phyloP scores from a whole-genome alignment of 2,888 invertebrate genomes.

The Pristionchus exspectatus region DNA sequence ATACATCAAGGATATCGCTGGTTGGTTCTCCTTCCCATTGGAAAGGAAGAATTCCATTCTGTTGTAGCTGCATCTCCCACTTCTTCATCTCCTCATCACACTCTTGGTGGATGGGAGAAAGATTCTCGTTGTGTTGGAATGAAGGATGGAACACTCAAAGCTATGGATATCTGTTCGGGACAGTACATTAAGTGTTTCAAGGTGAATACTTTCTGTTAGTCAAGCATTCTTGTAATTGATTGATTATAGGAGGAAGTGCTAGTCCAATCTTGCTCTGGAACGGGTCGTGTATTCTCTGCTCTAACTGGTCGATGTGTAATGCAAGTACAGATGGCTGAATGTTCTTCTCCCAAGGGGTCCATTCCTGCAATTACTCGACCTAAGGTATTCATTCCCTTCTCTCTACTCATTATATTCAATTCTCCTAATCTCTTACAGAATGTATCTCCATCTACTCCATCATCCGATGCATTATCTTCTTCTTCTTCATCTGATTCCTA shows the following conservation, averaged over 20 bases:
- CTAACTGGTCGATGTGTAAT: conserved; percentile 31
- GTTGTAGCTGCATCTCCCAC: not conserved
- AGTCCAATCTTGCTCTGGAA: not conserved
- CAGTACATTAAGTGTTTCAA: conserved; percentile 29
- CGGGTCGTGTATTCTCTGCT: not conserved
- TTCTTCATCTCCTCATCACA: not conserved
- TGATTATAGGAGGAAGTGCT: conserved; percentile 12
- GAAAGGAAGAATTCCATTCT: not conserved
- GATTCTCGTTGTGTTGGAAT: conserved; percentile 33
- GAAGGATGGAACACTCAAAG: conserved; percentile 14
- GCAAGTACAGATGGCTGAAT: conserved; percentile 19
- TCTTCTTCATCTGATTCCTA: not conserved
- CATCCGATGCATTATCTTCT: no score
- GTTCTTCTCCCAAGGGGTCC: not conserved
- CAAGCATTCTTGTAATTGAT: not conserved
- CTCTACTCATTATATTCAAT: not conserved
- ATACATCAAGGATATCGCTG: conserved; percentile 34
- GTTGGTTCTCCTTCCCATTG: not conserved
- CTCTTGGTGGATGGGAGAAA: not conserved
- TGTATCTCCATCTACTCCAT: not conserved
- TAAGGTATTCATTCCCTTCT: conserved; percentile 32
- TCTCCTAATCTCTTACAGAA: not conserved
- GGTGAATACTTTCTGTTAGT: not conserved
- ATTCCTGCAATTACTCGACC: conserved; percentile 32
- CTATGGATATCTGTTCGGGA: not conserved